A percentile compares a stretch with the other conserved stretches of the same genome.
phyloP scores from a whole-genome alignment of 2,797 vertebrate genomes.

The Lepilemur ruficaudatus region DNA sequence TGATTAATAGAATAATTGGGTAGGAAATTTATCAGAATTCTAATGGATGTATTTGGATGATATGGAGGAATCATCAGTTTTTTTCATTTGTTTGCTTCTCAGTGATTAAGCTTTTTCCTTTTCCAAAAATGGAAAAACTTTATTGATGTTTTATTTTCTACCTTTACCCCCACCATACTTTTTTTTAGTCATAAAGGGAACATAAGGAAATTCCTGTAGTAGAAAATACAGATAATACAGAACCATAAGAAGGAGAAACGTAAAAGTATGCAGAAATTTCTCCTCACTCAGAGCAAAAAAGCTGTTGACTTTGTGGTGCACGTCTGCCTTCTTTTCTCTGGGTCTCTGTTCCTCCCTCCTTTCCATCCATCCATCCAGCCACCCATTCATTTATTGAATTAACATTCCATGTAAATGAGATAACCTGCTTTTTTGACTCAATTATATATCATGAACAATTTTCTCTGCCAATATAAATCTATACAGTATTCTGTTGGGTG shows the following conservation, averaged over 20 bases:
- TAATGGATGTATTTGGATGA: neutral
- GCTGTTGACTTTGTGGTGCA: neutral
- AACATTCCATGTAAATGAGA: neutral
- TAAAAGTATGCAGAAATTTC: constrained; percentile 2
- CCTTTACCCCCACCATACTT: neutral
- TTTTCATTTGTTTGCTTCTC: neutral
- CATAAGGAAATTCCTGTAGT: neutral
- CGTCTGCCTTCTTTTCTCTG: neutral
- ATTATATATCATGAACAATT: neutral
- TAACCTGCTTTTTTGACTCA: neutral
- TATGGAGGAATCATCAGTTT: neutral
- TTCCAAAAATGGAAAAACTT: neutral
- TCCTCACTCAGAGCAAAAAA: neutral
- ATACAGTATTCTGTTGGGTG: neutral
- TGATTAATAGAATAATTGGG: neutral
- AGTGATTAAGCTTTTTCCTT: neutral
- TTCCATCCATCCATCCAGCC: neutral
- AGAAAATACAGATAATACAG: neutral
- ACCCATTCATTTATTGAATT: neutral
- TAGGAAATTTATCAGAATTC: neutral
- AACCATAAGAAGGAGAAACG: constrained; percentile 14
- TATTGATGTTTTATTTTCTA: neutral
- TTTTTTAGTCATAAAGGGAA: constrained; percentile 4
- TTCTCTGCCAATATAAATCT: constrained; percentile 8
- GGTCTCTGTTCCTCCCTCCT: neutral